Base-by-base conservation (phyloP, 2,113 vertebrate genomes). In the Ranitomeya variabilis region DNA sequence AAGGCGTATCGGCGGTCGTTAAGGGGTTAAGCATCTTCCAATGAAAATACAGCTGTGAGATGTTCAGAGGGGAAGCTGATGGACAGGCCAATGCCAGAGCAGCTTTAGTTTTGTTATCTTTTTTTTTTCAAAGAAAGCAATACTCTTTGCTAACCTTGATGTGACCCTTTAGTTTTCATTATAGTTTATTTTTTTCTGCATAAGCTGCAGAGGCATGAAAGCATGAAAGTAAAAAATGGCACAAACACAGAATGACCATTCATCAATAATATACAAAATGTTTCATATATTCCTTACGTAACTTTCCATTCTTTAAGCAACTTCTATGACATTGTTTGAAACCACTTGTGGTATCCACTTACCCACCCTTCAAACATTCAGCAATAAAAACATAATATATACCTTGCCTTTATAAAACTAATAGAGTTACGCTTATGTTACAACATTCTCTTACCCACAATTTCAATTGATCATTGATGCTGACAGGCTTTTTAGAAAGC, bases 361-460 rank as follows among this genome's bases (percentile, higher is more conserved):
- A 87, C 86, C 62, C 21, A 87, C n/a, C 86, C 86, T 87, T 87
- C 86, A 87, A 87, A 71, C 62, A 71, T 69, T 66, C n/a, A 71
- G 86, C 77, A 71, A 87, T 87, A 87, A 87, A 87, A 87, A 54
- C 23, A 80, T 80, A 80, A 87, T 87, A 87, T 87, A 80, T 87
- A 80, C 62, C 77, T 87, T 37, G 80, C 64, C 62, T 87, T 87
- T 87, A 71, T 69, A 71, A 80, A 81, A 71, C 86, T 80, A 87
- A 87, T 87, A 87, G 62, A 71, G 60, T 81, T 80, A 78, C 9
- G 73, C 86, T 81, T 80, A 87, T 81, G 60, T 52, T 87, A 45
- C 64, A 80, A 37, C 60, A 80, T 87, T 80, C 71, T 80, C 86
- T 79, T 87, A 57, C 86, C 86, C 37, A 52, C 86, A 80, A 80